A percentile compares a stretch with the other conserved stretches of the same genome.
Evolutionary conservation across 2,113 vertebrate genomes (phyloP).

Genomic region (Equus quagga): DNA sequence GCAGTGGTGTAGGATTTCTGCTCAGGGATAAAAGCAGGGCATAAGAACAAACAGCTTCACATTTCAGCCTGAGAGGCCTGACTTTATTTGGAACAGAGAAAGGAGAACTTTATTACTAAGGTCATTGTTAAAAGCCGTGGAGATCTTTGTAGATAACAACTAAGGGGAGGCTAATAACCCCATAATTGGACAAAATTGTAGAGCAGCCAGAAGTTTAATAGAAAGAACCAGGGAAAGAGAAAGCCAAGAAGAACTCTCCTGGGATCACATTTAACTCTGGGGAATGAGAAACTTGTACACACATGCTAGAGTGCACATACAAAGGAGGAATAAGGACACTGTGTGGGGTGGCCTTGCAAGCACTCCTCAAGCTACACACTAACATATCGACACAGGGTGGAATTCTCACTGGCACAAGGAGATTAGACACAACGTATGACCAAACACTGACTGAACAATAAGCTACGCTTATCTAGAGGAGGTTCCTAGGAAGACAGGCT

Average conservation of each 20-base stretch:
- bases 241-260: background rate
- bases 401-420: background rate
- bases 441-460: background rate
- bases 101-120: background rate
- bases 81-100: background rate
- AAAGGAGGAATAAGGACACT: background rate
- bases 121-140: background rate
- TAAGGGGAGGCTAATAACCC: background rate
- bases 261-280: background rate
- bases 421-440: background rate
- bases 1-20: background rate
- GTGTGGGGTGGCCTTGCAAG: background rate
- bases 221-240: background rate
- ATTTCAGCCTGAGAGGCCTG: background rate
- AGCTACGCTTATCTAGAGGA: background rate
- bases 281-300: fast-evolving
- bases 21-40: background rate
- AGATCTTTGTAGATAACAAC: background rate
- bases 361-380: background rate
- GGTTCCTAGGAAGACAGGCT: background rate
- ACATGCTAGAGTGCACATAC: background rate
- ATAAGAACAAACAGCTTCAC: background rate
- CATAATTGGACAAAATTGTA: background rate
- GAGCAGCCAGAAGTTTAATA: background rate
- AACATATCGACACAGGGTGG: no score